phyloP scores from a whole-genome alignment of 2,888 invertebrate genomes.

The Mythimna ferrago region DNA sequence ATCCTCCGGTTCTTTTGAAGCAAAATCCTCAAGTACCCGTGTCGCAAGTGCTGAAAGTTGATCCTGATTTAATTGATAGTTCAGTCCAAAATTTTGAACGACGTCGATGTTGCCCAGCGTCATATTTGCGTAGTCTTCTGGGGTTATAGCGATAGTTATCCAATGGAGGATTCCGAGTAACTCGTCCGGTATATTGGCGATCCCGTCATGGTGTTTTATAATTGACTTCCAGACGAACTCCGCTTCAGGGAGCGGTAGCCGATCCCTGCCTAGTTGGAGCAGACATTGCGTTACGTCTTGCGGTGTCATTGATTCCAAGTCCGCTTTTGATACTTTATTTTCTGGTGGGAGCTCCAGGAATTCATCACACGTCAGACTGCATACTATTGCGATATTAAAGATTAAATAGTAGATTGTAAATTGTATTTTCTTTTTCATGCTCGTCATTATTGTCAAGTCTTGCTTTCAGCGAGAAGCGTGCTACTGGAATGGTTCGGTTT shows the following conservation, averaged over 20 bases:
- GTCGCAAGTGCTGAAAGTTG: constrained; percentile 87
- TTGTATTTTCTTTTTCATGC: constrained; percentile 1
- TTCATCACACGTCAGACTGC: constrained; percentile 75
- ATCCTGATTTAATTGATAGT: constrained; percentile 80
- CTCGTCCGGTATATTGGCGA: constrained; percentile 83
- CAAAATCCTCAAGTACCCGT: constrained; percentile 88
- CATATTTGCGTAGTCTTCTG: constrained; percentile 87
- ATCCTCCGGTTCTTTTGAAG: constrained; percentile 88
- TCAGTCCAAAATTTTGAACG: constrained; percentile 89
- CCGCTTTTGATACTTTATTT: constrained; percentile 65
- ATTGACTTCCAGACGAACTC: constrained; percentile 82
- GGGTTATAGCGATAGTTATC: constrained; percentile 85
- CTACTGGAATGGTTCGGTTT: constrained; percentile 32
- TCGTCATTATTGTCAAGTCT: background rate
- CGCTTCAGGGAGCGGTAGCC: constrained; percentile 73
- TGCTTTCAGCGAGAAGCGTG: constrained; percentile 6
- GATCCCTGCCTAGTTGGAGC: constrained; percentile 78
- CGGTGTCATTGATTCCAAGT: constrained; percentile 73
- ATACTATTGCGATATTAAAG: constrained; percentile 26
- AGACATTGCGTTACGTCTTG: constrained; percentile 81
- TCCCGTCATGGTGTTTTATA: constrained; percentile 75
- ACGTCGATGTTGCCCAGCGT: constrained; percentile 89
- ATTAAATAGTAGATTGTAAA: constrained; percentile 11
- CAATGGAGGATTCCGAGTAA: constrained; percentile 83
- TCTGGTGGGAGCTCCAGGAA: constrained; percentile 72